Evolutionary conservation across 2,888 invertebrate species (phyloP).

Genomic region (Chalcis sispes): DNA sequence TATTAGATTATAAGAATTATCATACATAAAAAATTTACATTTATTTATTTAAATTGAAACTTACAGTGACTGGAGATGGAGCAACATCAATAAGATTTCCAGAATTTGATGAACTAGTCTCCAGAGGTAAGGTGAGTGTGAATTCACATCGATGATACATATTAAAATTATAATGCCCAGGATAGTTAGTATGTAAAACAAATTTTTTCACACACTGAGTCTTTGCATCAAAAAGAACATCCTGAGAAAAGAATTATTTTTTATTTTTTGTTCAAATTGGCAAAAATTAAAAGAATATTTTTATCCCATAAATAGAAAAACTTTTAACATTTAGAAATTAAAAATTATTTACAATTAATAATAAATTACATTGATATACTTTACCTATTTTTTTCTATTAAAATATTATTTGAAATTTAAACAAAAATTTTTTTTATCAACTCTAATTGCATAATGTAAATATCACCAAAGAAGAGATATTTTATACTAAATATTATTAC

Average conservation of each 20-base stretch:
- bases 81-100: constrained; percentile 79
- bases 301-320: no score
- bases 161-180: constrained; percentile 99
- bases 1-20: no score
- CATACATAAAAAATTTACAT: no score
- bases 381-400: not conserved
- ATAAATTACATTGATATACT: no score
- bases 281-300: no score
- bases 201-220: constrained; percentile 97
- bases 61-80: constrained; percentile 80
- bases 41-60: constrained; percentile 48
- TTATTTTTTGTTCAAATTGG: no score
- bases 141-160: constrained; percentile 98
- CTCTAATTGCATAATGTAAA: no score
- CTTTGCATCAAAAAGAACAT: constrained; percentile 96
- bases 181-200: constrained; percentile 98
- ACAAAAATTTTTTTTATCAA: no score
- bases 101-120: constrained; percentile 78
- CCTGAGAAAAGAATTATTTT: constrained; percentile 80
- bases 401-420: no score
- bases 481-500: no score
- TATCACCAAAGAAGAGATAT: no score
- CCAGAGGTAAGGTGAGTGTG: constrained; percentile 85
- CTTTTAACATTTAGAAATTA: no score
- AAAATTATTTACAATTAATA: constrained; percentile 2